These are phyloP conservation scores for Serripes groenlandicus DNA, from an alignment of 2,888 invertebrate genomes.

Conservation along the genomic window DNA sequence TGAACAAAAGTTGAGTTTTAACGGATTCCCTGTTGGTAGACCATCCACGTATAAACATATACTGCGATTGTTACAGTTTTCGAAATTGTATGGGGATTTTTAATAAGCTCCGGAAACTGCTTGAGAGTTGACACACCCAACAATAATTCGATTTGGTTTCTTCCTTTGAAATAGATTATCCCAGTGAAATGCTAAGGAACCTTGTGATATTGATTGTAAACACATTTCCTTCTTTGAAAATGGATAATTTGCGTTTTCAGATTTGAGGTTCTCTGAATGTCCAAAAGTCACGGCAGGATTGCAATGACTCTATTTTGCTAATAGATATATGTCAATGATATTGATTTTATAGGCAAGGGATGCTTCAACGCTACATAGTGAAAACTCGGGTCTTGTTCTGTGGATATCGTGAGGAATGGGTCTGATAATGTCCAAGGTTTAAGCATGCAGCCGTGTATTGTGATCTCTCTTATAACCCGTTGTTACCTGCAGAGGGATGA, in stretches of 20 bases:
- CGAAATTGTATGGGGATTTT: slow-evolving; percentile 36
- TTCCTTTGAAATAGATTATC: slow-evolving; percentile 47
- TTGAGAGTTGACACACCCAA: slow-evolving; percentile 40
- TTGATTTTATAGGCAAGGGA: too few species aligned
- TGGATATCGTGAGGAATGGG: too few species aligned
- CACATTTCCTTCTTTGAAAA: slow-evolving; percentile 32
- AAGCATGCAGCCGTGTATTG: too few species aligned
- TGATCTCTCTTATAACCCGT: too few species aligned
- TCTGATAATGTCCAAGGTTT: too few species aligned
- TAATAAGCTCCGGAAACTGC: slow-evolving; percentile 32
- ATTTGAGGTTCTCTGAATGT: too few species aligned
- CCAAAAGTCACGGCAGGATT: too few species aligned
- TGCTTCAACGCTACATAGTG: too few species aligned
- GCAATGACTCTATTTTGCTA: too few species aligned
- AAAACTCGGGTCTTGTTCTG: too few species aligned
- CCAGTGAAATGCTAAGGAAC: slow-evolving; percentile 40
- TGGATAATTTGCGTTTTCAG: slow-evolving; percentile 39
- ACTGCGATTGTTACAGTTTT: slow-evolving; percentile 33
- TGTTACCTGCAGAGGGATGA: too few species aligned
- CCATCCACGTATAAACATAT: slow-evolving; percentile 50
- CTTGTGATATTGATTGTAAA: slow-evolving; percentile 19
- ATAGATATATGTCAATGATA: too few species aligned
- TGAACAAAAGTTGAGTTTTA: slow-evolving; percentile 26
- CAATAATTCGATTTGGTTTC: slow-evolving; percentile 21
- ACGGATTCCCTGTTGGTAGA: slow-evolving; percentile 45